These are phyloP conservation scores for Falco peregrinus DNA, from an alignment of 2,797 vertebrate species.

Conservation along the genomic window DNA sequence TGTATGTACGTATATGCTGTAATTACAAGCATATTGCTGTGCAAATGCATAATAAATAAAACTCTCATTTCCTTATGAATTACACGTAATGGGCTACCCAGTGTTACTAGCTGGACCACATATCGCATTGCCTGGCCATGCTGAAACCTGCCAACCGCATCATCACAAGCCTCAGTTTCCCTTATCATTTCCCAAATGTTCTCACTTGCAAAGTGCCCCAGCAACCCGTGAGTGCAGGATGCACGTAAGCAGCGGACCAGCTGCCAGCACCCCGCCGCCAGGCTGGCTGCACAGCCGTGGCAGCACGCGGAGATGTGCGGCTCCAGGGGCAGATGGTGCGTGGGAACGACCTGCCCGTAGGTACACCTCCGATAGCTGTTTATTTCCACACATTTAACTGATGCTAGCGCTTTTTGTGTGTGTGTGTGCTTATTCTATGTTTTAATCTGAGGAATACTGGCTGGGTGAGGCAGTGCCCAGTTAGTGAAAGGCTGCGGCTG, in stretches of 20 bases:
- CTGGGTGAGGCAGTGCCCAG: not conserved
- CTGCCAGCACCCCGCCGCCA: not conserved
- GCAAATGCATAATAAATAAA: not conserved
- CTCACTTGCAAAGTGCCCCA: not conserved
- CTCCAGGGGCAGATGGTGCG: not conserved
- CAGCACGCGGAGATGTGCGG: rapidly evolving
- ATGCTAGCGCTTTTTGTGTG: not conserved
- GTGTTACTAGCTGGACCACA: not conserved
- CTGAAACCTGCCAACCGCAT: not conserved
- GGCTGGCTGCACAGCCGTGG: rapidly evolving
- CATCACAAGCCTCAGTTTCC: not conserved
- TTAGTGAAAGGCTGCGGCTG: not conserved
- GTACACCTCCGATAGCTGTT: not conserved
- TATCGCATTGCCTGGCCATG: rapidly evolving
- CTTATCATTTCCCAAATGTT: not conserved
- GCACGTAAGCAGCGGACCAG: rapidly evolving
- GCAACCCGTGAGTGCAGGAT: rapidly evolving
- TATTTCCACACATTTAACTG: not conserved
- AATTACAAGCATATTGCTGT: not conserved
- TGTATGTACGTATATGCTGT: not conserved
- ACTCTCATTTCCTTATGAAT: not conserved
- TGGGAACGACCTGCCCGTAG: not conserved
- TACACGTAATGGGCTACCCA: rapidly evolving
- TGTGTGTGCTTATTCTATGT: not conserved
- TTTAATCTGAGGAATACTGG: not conserved